Evolutionary conservation across 1,140 invertebrate genomes (phyloP), one percentile per base, ranked within the genome.

Genomic region (Aphis craccivora): DNA sequence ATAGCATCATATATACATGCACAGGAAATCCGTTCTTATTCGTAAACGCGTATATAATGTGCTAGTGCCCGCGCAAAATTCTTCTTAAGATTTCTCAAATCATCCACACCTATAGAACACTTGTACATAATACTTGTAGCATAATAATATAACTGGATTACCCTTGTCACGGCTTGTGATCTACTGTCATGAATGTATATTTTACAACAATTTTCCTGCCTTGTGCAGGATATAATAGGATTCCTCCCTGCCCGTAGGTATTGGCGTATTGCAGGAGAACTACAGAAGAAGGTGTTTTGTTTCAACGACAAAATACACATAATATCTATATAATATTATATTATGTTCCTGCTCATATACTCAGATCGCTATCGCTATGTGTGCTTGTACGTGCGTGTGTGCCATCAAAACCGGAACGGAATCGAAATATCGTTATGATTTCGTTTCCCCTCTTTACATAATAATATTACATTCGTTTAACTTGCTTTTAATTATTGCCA

Each of bases 391-490:
- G 14, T n/a, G 60, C 60, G 60, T 25, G 55, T 76, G 48, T 40
- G 20, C 43, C 51, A 35, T 91, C 67, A 67, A 83, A 92, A 92
- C 67, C 91, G 76, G 76, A 92, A 92, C 91, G 76, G 4, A 91
- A 89, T 91, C 40, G 55, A 90, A 67, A 60, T 53, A 89, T 86
- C 84, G 84, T 86, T 45, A 45, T 86, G 84, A 86, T 86, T 86
- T 45, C 25, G 8, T 86, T 86, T 86, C 45, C 60, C 30, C 60
- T n/a, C 30, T 76, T 76, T 76, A 45, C 37, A 86, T 45, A 43
- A 86, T 45, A 43, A 18, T 86, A n/a, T 89, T 40, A 25, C 37
- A 2, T 45, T 40, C 23, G 22, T 91, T 76, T 91, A 67, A 81
- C 23, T 25, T 11, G 37, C 53, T 89, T 91, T 91, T 91, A 91